Percentiles rank a stretch among this genome's conserved stretches.
Conservation (phyloP, 1,140 invertebrate genomes). For the Lucilia sericata region DNA sequence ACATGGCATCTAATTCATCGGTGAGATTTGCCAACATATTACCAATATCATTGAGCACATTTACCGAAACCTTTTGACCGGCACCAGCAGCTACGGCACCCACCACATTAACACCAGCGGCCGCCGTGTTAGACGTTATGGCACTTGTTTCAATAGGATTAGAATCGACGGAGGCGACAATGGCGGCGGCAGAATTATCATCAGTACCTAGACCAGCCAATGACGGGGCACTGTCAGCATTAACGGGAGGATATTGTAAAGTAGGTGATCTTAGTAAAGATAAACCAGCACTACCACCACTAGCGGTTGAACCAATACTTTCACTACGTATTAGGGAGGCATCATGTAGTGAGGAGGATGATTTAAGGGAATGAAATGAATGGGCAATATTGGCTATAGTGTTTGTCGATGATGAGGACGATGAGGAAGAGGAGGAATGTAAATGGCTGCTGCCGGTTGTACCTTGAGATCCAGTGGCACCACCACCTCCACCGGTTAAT, state of each 20-base stretch:
- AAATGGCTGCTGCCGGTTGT: slow-evolving; percentile 51
- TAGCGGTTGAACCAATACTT: slow-evolving; percentile 60
- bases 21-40: slow-evolving; percentile 96
- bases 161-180: slow-evolving; percentile 15
- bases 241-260: slow-evolving; percentile 52
- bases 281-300: slow-evolving; percentile 55
- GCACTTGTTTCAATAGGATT: slow-evolving; percentile 33
- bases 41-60: slow-evolving; percentile 96
- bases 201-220: slow-evolving; percentile 51
- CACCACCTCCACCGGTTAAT: slow-evolving; percentile 47
- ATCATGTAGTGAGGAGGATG: slow-evolving; percentile 65
- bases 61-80: slow-evolving; percentile 76
- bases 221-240: slow-evolving; percentile 46
- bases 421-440: slow-evolving; percentile 66
- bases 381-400: slow-evolving; percentile 66
- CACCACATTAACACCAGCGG: slow-evolving; percentile 27
- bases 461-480: slow-evolving; percentile 45
- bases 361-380: slow-evolving; percentile 66
- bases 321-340: slow-evolving; percentile 60
- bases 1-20: slow-evolving; percentile 93
- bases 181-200: background rate
- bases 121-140: slow-evolving; percentile 40
- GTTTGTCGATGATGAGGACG: slow-evolving; percentile 66
- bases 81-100: slow-evolving; percentile 34
- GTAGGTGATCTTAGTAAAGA: slow-evolving; percentile 63